Base-by-base conservation (phyloP, 2,888 invertebrate species). In the Erpobdella octoculata region DNA sequence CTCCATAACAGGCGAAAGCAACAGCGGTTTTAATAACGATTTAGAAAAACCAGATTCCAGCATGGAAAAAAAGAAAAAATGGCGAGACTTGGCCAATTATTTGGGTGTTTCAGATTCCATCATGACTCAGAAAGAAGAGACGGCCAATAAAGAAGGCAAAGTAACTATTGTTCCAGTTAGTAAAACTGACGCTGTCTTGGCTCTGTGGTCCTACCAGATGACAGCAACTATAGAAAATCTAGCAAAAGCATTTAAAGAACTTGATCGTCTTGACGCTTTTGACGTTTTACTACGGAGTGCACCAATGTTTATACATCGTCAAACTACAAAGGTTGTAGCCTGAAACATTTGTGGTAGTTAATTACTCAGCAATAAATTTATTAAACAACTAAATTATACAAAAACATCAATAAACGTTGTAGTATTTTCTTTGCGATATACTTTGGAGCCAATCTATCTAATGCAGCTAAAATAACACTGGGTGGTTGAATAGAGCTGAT, bases 211-310 rank as follows among this genome's bases (percentile, higher is more conserved):
- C 15, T 79, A 81, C 35, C 79, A 81, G 53, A 79, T 83, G 3
- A 77, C 78, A 21, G 81, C 83, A 64, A 84, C 84, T 0, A 82
- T 86, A 46, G 87, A 88, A 65, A 83, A 84, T 65, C 82, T 89
- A 69, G 85, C 88, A 68, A 79, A 82, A 62, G 87, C 86, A 78
- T 83, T 89, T 77, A 83, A 84, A 74, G 87, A 87, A 75, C 82
- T 89, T 77, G 87, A 87, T 67, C 84, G 89, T 59, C 81, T 83
- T 64, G 88, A 89, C 80, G 88, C 86, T 0, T 86, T 86, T 1
- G 86, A 87, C 73, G 83, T 86, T 21, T 82, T 88, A 25, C 83
- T 87, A 73, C 84, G 86, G 58, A 85, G 86, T n/a, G 85, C 86
- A 37, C 87, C 87, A 25, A 36, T 59, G 37, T 70, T 59, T 80